Evolutionary conservation across 2,888 invertebrate genomes (phyloP).

Genomic region (Pseudolycoriella hygida): DNA sequence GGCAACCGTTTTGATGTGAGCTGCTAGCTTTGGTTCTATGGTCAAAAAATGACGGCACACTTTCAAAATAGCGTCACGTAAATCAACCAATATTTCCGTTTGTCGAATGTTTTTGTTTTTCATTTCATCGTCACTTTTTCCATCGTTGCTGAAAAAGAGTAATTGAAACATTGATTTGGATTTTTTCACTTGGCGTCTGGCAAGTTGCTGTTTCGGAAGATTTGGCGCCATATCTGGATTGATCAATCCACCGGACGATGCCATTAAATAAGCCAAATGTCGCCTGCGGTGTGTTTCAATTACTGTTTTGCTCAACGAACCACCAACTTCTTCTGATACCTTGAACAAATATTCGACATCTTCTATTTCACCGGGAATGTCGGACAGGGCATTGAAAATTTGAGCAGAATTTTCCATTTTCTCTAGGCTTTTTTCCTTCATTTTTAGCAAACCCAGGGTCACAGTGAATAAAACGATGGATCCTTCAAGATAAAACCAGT

Average conservation of each 20-base stretch:
- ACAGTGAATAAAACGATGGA: slow-evolving; percentile 87
- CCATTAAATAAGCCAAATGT: slow-evolving; percentile 91
- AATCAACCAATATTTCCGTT: slow-evolving; percentile 95
- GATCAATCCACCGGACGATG: slow-evolving; percentile 85
- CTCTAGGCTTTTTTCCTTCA: slow-evolving; percentile 65
- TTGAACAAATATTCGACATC: slow-evolving; percentile 77
- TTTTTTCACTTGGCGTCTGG: slow-evolving; percentile 71
- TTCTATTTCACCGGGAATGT: slow-evolving; percentile 85
- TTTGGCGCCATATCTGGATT: slow-evolving; percentile 80
- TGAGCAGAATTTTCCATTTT: slow-evolving; percentile 89
- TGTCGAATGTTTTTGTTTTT: slow-evolving; percentile 95
- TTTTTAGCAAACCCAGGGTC: slow-evolving; percentile 85
- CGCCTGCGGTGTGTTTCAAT: slow-evolving; percentile 79
- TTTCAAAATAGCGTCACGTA: slow-evolving; percentile 88
- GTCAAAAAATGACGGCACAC: slow-evolving; percentile 88
- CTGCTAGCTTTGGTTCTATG: slow-evolving; percentile 69
- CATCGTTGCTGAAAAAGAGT: slow-evolving; percentile 67
- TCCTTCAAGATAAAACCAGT: slow-evolving; percentile 91
- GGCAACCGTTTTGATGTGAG: slow-evolving; percentile 65
- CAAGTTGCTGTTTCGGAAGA: slow-evolving; percentile 83
- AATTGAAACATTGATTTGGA: slow-evolving; percentile 80
- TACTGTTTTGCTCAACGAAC: slow-evolving; percentile 59
- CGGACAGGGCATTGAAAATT: slow-evolving; percentile 92
- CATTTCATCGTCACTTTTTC: slow-evolving; percentile 52
- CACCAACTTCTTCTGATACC: slow-evolving; percentile 55